Conservation (phyloP, 1,140 invertebrate species). For the Saccostrea echinata region DNA sequence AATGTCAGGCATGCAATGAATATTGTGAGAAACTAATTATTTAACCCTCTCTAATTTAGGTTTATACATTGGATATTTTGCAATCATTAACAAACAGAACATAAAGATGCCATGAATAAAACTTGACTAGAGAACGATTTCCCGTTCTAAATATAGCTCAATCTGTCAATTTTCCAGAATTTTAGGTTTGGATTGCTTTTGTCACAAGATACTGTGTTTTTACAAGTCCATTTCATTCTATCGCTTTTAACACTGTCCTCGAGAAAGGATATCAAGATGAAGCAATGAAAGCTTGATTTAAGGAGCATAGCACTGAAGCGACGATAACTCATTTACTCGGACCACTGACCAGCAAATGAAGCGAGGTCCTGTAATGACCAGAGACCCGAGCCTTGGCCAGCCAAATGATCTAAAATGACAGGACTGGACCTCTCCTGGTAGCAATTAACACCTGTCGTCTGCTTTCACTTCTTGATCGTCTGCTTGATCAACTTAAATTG, state of each 20-base stretch:
- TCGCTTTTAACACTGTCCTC: background rate
- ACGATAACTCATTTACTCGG: slow-evolving; percentile 19
- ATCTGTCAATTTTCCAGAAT: slow-evolving; percentile 35
- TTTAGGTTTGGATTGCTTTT: slow-evolving; percentile 34
- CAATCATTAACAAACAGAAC: no score
- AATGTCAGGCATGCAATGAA: no score
- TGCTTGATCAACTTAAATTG: slow-evolving; percentile 39
- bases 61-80: no score
- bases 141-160: background rate
- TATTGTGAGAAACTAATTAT: no score
- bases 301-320: background rate
- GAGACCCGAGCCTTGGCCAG: background rate
- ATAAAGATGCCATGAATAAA: no score
- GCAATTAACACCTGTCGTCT: slow-evolving; percentile 38
- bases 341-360: slow-evolving; percentile 30
- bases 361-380: slow-evolving; percentile 20
- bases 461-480: slow-evolving; percentile 36
- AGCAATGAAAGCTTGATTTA: slow-evolving; percentile 29
- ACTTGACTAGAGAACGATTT: background rate
- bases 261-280: slow-evolving; percentile 27
- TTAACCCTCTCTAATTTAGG: no score
- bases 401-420: slow-evolving; percentile 37
- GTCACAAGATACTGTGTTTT: slow-evolving; percentile 31
- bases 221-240: slow-evolving; percentile 24
- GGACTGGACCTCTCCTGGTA: slow-evolving; percentile 29